Conservation (phyloP, 1,140 invertebrate genomes). For the Drosophila oshimai region DNA sequence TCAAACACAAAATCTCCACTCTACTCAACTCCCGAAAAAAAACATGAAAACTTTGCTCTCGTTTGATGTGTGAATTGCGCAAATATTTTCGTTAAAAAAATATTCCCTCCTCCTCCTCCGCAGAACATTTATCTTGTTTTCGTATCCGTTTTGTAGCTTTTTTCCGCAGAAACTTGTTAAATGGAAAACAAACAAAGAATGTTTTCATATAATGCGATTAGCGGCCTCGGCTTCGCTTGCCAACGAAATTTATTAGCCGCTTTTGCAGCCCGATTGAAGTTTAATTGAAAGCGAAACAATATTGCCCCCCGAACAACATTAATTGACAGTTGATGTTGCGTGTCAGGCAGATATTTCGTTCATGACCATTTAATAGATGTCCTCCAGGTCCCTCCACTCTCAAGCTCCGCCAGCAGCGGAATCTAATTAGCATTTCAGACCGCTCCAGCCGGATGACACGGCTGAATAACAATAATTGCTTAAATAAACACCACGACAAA, state of each 20-base stretch:
- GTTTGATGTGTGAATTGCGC: slow-evolving; percentile 59
- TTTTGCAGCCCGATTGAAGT: slow-evolving; percentile 22
- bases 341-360: slow-evolving; percentile 37
- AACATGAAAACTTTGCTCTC: slow-evolving; percentile 30
- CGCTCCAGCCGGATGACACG: slow-evolving; percentile 19
- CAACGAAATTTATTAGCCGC: slow-evolving; percentile 40
- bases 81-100: slow-evolving; percentile 65
- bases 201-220: slow-evolving; percentile 63
- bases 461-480: slow-evolving; percentile 61
- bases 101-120: slow-evolving; percentile 4
- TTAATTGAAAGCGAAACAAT: slow-evolving; percentile 47
- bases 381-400: neutral
- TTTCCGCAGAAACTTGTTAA: slow-evolving; percentile 33
- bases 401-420: slow-evolving; percentile 30
- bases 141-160: slow-evolving; percentile 1
- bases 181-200: slow-evolving; percentile 58
- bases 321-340: slow-evolving; percentile 47
- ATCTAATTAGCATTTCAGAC: slow-evolving; percentile 60
- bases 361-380: slow-evolving; percentile 28
- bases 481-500: slow-evolving; percentile 69
- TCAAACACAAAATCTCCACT: slow-evolving; percentile 63
- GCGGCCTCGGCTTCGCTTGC: neutral
- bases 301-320: slow-evolving; percentile 21
- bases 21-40: slow-evolving; percentile 2
- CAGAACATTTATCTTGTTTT: slow-evolving; percentile 8